A percentile compares a stretch with the other conserved stretches of the same genome.
Conservation (phyloP, 2,113 vertebrate species). For the Eublepharis macularius region DNA sequence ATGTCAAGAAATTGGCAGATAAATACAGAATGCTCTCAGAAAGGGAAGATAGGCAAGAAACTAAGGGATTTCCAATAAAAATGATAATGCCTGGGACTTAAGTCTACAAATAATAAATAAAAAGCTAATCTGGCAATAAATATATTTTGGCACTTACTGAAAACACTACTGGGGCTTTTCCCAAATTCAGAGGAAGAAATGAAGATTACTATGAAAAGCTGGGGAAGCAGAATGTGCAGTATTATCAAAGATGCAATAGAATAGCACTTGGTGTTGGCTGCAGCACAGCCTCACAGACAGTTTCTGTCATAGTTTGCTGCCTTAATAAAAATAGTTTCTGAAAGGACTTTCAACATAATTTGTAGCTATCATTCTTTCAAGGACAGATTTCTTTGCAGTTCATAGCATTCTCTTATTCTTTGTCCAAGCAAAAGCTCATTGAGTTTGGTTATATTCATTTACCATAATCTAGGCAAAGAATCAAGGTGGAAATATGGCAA, state of each 20-base stretch:
- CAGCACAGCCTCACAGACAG: background rate
- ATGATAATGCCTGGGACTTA: slow-evolving; percentile 62
- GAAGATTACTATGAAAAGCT: background rate
- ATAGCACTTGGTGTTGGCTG: background rate
- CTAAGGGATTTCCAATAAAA: slow-evolving; percentile 71
- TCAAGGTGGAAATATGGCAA: background rate
- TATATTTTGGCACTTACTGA: slow-evolving; percentile 51
- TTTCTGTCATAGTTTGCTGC: background rate
- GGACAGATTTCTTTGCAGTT: background rate
- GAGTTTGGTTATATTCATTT: background rate
- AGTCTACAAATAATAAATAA: slow-evolving; percentile 65
- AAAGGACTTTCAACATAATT: background rate
- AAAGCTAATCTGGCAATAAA: slow-evolving; percentile 57
- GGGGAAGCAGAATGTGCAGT: background rate
- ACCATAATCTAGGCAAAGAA: background rate
- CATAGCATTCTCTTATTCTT: background rate
- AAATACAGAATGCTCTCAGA: slow-evolving; percentile 46
- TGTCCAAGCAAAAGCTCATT: background rate
- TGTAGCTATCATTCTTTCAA: background rate
- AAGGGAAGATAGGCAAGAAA: slow-evolving; percentile 58
- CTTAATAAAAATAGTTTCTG: background rate
- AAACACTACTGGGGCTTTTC: slow-evolving; percentile 40
- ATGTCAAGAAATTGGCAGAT: slow-evolving; percentile 73
- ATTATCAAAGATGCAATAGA: background rate
- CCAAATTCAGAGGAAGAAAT: slow-evolving; percentile 10